phyloP scores from a whole-genome alignment of 1,140 invertebrate genomes.

The Diploscapter pachys region DNA sequence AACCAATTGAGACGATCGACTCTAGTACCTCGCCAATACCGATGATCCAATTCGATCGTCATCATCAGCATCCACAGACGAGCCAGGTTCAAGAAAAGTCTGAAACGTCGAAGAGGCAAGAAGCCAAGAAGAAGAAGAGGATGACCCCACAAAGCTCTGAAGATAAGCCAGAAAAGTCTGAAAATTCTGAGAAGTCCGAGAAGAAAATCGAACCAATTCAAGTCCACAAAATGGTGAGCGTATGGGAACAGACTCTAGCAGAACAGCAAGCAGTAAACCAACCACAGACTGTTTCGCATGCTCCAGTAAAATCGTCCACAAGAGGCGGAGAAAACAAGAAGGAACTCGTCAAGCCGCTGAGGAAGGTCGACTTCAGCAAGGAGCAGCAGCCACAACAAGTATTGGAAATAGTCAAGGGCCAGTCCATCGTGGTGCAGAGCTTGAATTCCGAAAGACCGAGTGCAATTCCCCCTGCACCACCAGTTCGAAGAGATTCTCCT shows the following conservation, averaged over 20 bases:
- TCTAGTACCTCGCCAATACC: slow-evolving; percentile 25
- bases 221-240: background rate
- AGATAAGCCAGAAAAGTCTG: background rate
- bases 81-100: background rate
- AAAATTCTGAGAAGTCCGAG: background rate
- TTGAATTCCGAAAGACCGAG: too few species aligned
- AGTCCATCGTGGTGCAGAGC: background rate
- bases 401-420: background rate
- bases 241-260: slow-evolving; percentile 1
- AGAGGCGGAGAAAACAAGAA: background rate
- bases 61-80: background rate
- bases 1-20: slow-evolving; percentile 13
- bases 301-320: slow-evolving; percentile 1
- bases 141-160: background rate
- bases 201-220: background rate
- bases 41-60: slow-evolving; percentile 14
- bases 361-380: slow-evolving; percentile 33
- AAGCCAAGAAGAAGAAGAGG: background rate
- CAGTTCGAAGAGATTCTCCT: too few species aligned
- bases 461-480: too few species aligned
- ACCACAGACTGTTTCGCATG: background rate
- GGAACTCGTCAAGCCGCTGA: slow-evolving; percentile 17
- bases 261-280: background rate
- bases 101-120: background rate
- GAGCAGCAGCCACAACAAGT: too few species aligned